Conservation (phyloP, 2,113 vertebrate species). For the Tauraco erythrolophus region DNA sequence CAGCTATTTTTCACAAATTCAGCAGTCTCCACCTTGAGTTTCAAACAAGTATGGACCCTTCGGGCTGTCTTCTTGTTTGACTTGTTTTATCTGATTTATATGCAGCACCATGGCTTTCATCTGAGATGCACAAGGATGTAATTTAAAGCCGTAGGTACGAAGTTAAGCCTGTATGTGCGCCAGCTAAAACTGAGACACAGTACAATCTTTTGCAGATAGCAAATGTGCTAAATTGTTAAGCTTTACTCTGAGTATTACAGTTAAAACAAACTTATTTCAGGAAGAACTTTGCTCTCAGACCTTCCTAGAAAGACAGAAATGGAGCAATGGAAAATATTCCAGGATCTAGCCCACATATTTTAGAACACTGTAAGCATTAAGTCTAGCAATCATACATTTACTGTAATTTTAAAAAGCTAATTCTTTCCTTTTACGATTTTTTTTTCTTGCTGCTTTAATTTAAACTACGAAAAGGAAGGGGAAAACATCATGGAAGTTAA, state of each 20-base stretch:
- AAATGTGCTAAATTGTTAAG: not conserved
- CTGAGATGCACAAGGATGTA: not conserved
- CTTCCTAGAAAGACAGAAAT: not conserved
- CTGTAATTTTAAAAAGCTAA: not conserved
- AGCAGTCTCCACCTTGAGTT: not conserved
- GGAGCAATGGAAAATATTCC: not conserved
- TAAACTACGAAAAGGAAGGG: not conserved
- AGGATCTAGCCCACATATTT: not conserved
- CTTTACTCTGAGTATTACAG: not conserved
- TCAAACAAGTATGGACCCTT: not conserved
- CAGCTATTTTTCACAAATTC: not conserved
- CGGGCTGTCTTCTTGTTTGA: not conserved
- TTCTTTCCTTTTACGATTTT: constrained; percentile 1
- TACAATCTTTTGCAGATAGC: not conserved
- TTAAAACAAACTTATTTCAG: not conserved
- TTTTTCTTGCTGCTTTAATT: not conserved
- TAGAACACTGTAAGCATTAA: not conserved
- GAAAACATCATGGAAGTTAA: not conserved
- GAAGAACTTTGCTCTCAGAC: not conserved
- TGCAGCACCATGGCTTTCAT: not conserved
- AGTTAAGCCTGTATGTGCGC: not conserved
- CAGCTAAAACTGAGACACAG: not conserved
- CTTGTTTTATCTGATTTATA: not conserved
- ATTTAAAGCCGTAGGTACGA: not conserved
- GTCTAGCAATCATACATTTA: not conserved